These are phyloP conservation scores for Drosophila kepulauana DNA, from an alignment of 1,140 invertebrate genomes.

Conservation along the genomic window DNA sequence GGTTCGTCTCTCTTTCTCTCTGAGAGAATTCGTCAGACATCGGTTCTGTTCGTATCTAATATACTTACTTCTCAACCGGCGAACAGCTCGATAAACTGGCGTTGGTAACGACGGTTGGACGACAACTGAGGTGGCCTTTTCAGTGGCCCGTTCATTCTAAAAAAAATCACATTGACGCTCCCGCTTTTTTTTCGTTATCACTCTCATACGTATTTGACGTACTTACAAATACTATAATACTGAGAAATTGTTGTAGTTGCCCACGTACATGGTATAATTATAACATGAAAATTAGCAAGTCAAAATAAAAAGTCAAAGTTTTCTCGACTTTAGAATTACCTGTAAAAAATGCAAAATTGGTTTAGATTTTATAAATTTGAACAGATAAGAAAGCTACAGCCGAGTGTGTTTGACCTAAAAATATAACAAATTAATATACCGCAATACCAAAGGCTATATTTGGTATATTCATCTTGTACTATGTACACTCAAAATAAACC, in stretches of 20 bases:
- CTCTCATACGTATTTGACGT: constrained; percentile 14
- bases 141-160: constrained; percentile 10
- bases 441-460: no score
- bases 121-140: constrained; percentile 59
- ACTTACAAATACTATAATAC: neutral
- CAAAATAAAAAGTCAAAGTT: neutral
- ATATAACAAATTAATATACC: no score
- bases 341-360: no score
- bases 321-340: neutral
- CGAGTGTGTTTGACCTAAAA: no score
- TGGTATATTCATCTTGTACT: no score
- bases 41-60: constrained; percentile 2
- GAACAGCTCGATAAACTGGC: constrained; percentile 57
- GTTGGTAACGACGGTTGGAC: constrained; percentile 63
- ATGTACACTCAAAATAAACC: no score
- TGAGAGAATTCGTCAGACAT: neutral
- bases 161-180: constrained; percentile 51
- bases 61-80: constrained; percentile 52
- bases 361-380: no score
- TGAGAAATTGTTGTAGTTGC: constrained; percentile 15
- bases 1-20: neutral
- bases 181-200: constrained; percentile 52
- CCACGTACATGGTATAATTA: constrained; percentile 37
- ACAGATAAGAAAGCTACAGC: no score
- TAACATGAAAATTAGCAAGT: constrained; percentile 25